Base-by-base conservation (phyloP, 1,140 invertebrate genomes). In the Archivesica marissinica region DNA sequence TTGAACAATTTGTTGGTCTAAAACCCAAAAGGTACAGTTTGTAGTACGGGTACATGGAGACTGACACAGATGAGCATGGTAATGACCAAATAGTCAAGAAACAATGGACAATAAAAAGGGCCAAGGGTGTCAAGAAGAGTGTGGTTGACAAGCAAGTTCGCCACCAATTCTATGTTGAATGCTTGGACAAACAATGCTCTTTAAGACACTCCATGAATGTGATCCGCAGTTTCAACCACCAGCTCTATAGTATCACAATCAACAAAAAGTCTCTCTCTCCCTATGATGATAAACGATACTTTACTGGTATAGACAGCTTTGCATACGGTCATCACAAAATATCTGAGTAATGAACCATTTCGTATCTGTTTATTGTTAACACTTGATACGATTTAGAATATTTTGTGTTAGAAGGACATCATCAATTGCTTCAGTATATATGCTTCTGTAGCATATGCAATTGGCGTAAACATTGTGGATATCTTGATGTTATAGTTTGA, bases 1-100 rank as follows among this genome's bases (percentile, higher is more conserved):
- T 87, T 41, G 33, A 76, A 38, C 38, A 85, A 9, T 87, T 87
- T 84, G 68, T 83, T 4, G 84, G 30, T 93, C 92, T 89, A 20
- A 68, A 39, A 52, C 20, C 70, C 0, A 87, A 88, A 86, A 70
- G 86, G 76, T 85, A 85, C 23, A 9, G 68, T 15, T 23, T 38
- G 39, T 76, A 11, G n/a, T 9, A 25, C 25, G 85, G 23, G 0
- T 35, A 4, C 79, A 17, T 23, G n/a, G n/a, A n/a, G n/a, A n/a
- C n/a, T n/a, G n/a, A n/a, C n/a, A n/a, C n/a, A n/a, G n/a, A n/a
- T n/a, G 87, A 89, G 52, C 82, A 72, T 0, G 85, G 88, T n/a
- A n/a, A n/a, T n/a, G n/a, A n/a, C n/a, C n/a, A n/a, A n/a, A n/a
- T n/a, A n/a, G n/a, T n/a, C n/a, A n/a, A n/a, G n/a, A n/a, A n/a